These are phyloP conservation scores for Pangasius macronema DNA, from an alignment of 2,797 vertebrate genomes.

Conservation along the genomic window DNA sequence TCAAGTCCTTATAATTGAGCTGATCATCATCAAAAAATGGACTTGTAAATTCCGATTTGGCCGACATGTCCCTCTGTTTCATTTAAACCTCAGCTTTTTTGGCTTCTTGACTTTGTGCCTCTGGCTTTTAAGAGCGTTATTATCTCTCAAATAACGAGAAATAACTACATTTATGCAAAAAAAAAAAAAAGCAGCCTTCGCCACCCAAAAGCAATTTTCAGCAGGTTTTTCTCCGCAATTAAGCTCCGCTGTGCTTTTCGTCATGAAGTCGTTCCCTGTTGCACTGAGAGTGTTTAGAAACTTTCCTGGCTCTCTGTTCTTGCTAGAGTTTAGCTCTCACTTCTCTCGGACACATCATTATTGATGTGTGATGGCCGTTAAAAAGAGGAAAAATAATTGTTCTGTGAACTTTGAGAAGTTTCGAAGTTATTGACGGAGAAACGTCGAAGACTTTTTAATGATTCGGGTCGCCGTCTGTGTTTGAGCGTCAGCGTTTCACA, in stretches of 20 bases:
- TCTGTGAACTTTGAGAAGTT: not conserved
- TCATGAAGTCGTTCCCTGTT: not conserved
- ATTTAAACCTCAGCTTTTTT: slow-evolving; percentile 7
- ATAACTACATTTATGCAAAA: slow-evolving; percentile 31
- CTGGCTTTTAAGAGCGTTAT: slow-evolving; percentile 4
- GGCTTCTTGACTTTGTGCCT: slow-evolving; percentile 3
- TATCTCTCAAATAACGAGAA: slow-evolving; percentile 16
- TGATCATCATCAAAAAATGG: slow-evolving; percentile 27
- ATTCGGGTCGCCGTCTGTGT: not conserved
- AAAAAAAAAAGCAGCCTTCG: not conserved
- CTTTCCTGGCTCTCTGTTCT: not conserved
- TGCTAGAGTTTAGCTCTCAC: slow-evolving; percentile 17
- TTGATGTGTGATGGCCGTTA: slow-evolving; percentile 15
- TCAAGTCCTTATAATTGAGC: slow-evolving; percentile 1
- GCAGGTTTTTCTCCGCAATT: not conserved
- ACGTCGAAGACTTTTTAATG: not conserved
- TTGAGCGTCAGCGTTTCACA: no score
- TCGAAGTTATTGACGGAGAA: not conserved
- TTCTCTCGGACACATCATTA: not conserved
- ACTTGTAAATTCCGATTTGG: not conserved
- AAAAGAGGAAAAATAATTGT: not conserved
- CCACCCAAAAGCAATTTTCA: slow-evolving; percentile 8
- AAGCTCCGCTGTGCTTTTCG: slow-evolving; percentile 4
- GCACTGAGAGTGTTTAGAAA: not conserved
- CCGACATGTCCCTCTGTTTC: not conserved